Evolutionary conservation across 2,113 vertebrate genomes (phyloP).

Genomic region (Puntigrus tetrazona): DNA sequence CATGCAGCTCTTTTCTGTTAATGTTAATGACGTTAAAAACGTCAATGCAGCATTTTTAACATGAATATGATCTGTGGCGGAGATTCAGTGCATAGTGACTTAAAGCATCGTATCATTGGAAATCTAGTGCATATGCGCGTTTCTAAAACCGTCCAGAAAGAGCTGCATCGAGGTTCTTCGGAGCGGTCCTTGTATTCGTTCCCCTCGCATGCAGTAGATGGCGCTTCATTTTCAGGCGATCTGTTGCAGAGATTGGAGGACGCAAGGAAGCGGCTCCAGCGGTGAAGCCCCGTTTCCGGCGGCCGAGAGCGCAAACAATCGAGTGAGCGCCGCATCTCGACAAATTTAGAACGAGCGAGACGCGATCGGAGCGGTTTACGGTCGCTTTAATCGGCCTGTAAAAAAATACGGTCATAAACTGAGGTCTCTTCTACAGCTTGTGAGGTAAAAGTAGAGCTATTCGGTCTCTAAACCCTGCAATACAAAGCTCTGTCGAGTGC

Average conservation of each 20-base stretch:
- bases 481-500: constrained; percentile 29
- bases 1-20: background rate
- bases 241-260: background rate
- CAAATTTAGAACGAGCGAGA: constrained; percentile 14
- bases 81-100: background rate
- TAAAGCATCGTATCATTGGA: background rate
- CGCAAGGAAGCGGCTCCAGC: background rate
- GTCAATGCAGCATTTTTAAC: constrained; percentile 4
- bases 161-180: background rate
- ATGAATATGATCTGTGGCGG: background rate
- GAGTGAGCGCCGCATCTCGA: constrained; percentile 1
- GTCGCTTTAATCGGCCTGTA: background rate
- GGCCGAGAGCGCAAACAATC: background rate
- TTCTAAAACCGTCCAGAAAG: too few species aligned
- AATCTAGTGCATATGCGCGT: constrained; percentile 2
- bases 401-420: constrained; percentile 44
- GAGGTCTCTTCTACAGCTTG: constrained; percentile 50
- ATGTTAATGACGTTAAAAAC: background rate
- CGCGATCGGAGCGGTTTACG: background rate
- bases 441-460: constrained; percentile 55
- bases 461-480: constrained; percentile 38
- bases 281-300: background rate
- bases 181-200: background rate
- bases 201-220: background rate
- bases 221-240: background rate